Conservation (phyloP, 2,113 vertebrate genomes). For the Sakesphorus luctuosus region DNA sequence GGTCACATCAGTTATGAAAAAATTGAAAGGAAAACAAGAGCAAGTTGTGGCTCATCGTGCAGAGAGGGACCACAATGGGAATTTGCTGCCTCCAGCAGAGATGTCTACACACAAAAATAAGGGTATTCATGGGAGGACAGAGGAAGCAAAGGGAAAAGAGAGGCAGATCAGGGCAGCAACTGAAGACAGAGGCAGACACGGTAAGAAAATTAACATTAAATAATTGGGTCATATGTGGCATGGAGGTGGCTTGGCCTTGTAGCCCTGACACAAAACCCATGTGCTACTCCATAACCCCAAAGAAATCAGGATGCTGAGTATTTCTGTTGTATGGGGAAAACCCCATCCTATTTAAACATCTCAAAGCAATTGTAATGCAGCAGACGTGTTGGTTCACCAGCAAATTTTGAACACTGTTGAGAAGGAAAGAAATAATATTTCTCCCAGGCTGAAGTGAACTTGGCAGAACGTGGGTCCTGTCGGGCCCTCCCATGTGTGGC, state of each 20-base stretch:
- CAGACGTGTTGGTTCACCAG: background rate
- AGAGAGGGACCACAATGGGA: background rate
- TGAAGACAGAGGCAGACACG: background rate
- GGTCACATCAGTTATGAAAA: background rate
- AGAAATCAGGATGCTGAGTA: background rate
- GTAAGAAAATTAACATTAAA: background rate
- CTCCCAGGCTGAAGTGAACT: background rate
- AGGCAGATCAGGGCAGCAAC: background rate
- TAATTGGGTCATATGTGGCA: accelerated
- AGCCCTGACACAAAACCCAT: background rate
- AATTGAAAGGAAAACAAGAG: background rate
- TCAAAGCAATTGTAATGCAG: background rate
- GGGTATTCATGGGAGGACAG: background rate
- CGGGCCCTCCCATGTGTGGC: accelerated
- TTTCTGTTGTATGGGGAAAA: background rate
- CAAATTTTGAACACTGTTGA: background rate
- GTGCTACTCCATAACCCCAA: accelerated
- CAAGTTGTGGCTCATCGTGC: background rate
- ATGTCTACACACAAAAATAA: background rate
- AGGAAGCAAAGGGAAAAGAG: background rate
- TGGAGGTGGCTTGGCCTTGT: background rate
- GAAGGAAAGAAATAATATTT: background rate
- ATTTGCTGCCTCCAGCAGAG: background rate
- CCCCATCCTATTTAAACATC: background rate
- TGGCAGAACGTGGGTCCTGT: background rate